Conservation (phyloP, 2,113 vertebrate species). For the Lagopus leucura region DNA sequence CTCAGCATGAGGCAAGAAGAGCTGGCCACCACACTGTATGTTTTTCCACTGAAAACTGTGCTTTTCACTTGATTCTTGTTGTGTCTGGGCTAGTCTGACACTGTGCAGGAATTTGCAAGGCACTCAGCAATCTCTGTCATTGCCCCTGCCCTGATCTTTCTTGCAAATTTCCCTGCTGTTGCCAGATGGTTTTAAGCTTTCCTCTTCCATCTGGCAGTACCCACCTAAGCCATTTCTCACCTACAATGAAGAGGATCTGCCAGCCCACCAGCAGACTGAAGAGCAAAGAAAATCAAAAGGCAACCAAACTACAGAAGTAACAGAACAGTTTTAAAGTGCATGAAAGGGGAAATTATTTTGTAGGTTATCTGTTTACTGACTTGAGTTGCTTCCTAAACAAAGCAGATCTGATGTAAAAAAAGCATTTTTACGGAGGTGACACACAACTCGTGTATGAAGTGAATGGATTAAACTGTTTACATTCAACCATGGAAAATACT, state of each 20-base stretch:
- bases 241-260: background rate
- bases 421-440: background rate
- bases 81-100: background rate
- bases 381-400: background rate
- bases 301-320: background rate
- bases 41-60: background rate
- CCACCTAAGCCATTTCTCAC: background rate
- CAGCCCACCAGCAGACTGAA: background rate
- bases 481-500: conserved; percentile 35
- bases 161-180: background rate
- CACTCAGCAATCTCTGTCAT: background rate
- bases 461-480: conserved; percentile 58
- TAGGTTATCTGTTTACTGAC: background rate
- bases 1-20: background rate
- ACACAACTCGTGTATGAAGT: background rate
- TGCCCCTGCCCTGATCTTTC: background rate
- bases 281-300: background rate
- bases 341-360: background rate
- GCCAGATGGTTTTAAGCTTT: background rate
- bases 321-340: background rate
- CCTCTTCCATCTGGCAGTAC: background rate
- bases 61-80: background rate
- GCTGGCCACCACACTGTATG: background rate
- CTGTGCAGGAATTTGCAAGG: background rate
- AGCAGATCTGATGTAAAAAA: background rate